Conservation (phyloP, 2,797 vertebrate genomes). For the Tinamus major region DNA sequence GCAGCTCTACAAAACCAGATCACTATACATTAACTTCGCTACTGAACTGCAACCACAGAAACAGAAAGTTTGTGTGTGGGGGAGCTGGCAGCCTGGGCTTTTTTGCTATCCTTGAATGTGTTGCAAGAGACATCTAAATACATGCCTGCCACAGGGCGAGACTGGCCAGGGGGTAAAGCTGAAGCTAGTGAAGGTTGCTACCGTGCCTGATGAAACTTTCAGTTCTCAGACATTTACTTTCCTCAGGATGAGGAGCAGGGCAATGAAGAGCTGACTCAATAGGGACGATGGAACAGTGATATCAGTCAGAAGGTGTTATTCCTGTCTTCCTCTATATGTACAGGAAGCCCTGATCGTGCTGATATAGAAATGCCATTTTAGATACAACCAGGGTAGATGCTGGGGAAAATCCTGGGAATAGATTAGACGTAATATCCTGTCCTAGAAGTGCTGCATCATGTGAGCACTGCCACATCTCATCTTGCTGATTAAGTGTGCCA, state of each 20-base stretch:
- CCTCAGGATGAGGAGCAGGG: rapidly evolving
- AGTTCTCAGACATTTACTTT: background rate
- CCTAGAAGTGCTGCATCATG: slow-evolving; percentile 61
- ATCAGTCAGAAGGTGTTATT: background rate
- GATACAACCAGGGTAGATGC: background rate
- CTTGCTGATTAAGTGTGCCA: slow-evolving; percentile 53
- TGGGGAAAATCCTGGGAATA: background rate
- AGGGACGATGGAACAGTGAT: background rate
- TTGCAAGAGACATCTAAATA: background rate
- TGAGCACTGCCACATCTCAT: background rate
- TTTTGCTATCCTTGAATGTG: background rate
- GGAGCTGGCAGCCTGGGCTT: background rate
- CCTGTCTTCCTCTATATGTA: background rate
- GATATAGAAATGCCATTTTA: background rate
- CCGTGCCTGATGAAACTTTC: background rate
- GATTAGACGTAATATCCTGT: background rate
- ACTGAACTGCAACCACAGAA: slow-evolving; percentile 1
- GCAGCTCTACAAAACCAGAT: background rate
- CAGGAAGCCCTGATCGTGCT: background rate
- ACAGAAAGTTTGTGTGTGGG: background rate
- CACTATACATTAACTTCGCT: background rate
- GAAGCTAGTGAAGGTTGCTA: background rate
- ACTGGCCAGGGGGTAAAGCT: background rate
- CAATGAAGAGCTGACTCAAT: background rate
- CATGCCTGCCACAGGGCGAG: background rate